Conservation (phyloP, 2,888 invertebrate genomes). For the Nezara viridula region DNA sequence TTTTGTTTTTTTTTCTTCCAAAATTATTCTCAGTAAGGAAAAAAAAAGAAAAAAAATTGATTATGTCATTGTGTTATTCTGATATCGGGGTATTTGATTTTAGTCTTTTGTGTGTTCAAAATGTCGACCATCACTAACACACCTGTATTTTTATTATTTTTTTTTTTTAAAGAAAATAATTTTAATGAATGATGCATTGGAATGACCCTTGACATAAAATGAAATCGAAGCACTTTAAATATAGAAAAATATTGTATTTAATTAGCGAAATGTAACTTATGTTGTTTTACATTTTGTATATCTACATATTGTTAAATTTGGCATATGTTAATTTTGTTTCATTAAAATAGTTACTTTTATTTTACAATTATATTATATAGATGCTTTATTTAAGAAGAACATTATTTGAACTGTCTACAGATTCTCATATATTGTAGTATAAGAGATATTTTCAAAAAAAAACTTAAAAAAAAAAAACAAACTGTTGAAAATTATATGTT, state of each 20-base stretch:
- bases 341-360: constrained; percentile 63
- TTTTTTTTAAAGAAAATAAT: constrained; percentile 25
- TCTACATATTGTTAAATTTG: constrained; percentile 64
- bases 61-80: constrained; percentile 58
- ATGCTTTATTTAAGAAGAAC: constrained; percentile 64
- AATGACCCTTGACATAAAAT: constrained; percentile 59
- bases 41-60: constrained; percentile 50
- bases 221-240: constrained; percentile 53
- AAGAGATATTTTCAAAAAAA: constrained; percentile 64
- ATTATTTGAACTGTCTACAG: constrained; percentile 64
- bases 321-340: constrained; percentile 64
- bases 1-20: constrained; percentile 43
- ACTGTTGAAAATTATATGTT: constrained; percentile 65
- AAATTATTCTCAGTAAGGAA: constrained; percentile 46
- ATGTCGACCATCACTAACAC: constrained; percentile 18
- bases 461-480: constrained; percentile 60
- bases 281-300: constrained; percentile 62
- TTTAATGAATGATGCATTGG: constrained; percentile 50
- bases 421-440: constrained; percentile 64
- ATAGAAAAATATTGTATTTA: constrained; percentile 52
- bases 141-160: constrained; percentile 26
- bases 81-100: constrained; percentile 34
- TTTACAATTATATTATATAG: constrained; percentile 64
- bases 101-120: constrained; percentile 45
- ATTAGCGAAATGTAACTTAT: constrained; percentile 58